Percentiles rank a stretch among this genome's conserved stretches.
Evolutionary conservation across 2,888 invertebrate species (phyloP).

Genomic region (Griposia aprilina): DNA sequence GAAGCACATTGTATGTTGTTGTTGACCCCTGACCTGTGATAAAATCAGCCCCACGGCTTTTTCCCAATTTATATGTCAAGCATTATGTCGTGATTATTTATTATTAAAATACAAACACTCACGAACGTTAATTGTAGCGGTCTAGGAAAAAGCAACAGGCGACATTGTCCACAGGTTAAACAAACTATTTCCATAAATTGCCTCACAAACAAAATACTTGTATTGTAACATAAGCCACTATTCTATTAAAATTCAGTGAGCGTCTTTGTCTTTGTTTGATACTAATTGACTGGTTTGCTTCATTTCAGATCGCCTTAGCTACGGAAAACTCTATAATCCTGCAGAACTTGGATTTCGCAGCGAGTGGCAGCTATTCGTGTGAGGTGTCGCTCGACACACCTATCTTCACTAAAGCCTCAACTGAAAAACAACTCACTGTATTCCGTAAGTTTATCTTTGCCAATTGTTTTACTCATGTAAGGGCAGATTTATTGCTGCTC

Average conservation of each 20-base stretch:
- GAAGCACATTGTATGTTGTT: not conserved
- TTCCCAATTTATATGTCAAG: constrained; percentile 1
- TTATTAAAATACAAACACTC: not conserved
- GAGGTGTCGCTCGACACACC: constrained; percentile 94
- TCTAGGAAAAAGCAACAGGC: constrained; percentile 24
- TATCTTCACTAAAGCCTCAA: constrained; percentile 93
- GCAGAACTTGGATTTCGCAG: constrained; percentile 93
- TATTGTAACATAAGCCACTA: constrained; percentile 24
- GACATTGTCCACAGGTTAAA: not conserved
- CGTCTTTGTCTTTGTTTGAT: constrained; percentile 18
- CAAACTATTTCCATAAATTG: constrained; percentile 10
- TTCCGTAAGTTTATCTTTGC: constrained; percentile 91
- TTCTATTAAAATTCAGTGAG: constrained; percentile 42
- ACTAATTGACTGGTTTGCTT: constrained; percentile 58
- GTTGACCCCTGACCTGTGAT: not conserved
- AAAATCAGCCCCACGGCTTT: not conserved
- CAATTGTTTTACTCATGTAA: constrained; percentile 2
- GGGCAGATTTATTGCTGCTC: not conserved
- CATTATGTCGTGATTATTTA: not conserved
- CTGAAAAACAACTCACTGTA: constrained; percentile 92
- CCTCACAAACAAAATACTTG: constrained; percentile 8
- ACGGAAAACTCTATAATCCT: constrained; percentile 93
- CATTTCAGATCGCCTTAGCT: constrained; percentile 91
- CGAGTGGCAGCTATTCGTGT: constrained; percentile 93
- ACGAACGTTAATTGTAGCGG: not conserved